Conservation (phyloP, 2,113 vertebrate genomes). For the Hassar affinis region DNA sequence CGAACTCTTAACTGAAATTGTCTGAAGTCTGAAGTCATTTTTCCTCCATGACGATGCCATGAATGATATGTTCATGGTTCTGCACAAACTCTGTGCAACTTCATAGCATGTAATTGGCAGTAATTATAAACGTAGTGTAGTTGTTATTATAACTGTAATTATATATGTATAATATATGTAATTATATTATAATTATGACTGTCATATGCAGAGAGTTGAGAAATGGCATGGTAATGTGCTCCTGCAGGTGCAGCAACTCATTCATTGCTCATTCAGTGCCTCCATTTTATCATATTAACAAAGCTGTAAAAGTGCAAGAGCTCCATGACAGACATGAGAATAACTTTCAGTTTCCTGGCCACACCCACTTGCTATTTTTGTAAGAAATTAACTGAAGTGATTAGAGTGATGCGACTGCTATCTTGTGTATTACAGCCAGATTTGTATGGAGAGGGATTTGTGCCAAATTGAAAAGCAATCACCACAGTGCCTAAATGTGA, state of each 20-base stretch:
- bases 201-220: constrained; percentile 7
- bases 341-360: neutral
- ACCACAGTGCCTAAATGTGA: too few relatives aligned
- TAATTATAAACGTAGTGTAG: neutral
- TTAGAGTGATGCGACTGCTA: neutral
- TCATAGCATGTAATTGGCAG: neutral
- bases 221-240: constrained; percentile 4
- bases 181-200: neutral
- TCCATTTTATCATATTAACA: neutral
- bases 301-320: neutral
- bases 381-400: neutral
- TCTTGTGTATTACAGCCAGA: neutral
- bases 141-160: neutral
- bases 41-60: neutral
- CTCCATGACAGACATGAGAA: neutral
- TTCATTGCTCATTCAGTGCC: neutral
- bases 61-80: neutral
- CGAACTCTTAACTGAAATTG: neutral
- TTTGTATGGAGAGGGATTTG: too few relatives aligned
- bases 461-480: too few relatives aligned
- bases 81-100: neutral
- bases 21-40: neutral
- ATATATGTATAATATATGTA: too few relatives aligned
- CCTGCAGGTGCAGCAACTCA: neutral
- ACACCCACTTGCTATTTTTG: neutral